phyloP scores from a whole-genome alignment of 2,113 vertebrate genomes.

The Platysteira castanea region DNA sequence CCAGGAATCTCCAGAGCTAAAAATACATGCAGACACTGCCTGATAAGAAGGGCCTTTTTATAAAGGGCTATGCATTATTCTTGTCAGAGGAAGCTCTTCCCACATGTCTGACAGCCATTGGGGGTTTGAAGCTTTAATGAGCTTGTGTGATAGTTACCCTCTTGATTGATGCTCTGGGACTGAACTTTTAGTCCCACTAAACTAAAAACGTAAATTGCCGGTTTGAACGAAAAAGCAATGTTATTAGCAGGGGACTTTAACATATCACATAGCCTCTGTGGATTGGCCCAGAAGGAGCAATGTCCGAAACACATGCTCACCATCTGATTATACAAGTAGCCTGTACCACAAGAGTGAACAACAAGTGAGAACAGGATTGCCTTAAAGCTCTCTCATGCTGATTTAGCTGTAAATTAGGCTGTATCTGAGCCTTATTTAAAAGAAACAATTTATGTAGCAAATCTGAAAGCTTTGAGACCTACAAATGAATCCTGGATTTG shows the following conservation, averaged over 20 bases:
- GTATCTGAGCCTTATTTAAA: constrained; percentile 6
- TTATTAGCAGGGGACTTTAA: neutral
- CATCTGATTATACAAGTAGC: neutral
- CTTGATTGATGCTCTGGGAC: neutral
- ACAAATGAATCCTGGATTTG: neutral
- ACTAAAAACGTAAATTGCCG: neutral
- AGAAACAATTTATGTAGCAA: neutral
- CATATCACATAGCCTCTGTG: neutral
- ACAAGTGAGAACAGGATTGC: neutral
- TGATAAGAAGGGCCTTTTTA: constrained; percentile 13
- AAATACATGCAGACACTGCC: neutral
- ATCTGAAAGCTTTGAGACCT: neutral
- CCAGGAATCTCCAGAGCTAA: constrained; percentile 16
- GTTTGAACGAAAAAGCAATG: neutral
- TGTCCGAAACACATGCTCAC: neutral
- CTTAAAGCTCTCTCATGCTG: neutral
- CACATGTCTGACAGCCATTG: neutral
- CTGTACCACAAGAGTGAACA: neutral
- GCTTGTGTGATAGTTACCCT: neutral
- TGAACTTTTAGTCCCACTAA: neutral
- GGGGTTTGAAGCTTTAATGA: constrained; percentile 12
- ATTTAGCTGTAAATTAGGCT: constrained; percentile 15
- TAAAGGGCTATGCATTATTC: constrained; percentile 5
- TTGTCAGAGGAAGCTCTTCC: constrained; percentile 15
- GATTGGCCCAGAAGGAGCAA: neutral